A percentile compares a stretch with the other conserved stretches of the same genome.
These are phyloP conservation scores for Diachasmimorpha longicaudata DNA, from an alignment of 1,140 invertebrate genomes.

Conservation along the genomic window DNA sequence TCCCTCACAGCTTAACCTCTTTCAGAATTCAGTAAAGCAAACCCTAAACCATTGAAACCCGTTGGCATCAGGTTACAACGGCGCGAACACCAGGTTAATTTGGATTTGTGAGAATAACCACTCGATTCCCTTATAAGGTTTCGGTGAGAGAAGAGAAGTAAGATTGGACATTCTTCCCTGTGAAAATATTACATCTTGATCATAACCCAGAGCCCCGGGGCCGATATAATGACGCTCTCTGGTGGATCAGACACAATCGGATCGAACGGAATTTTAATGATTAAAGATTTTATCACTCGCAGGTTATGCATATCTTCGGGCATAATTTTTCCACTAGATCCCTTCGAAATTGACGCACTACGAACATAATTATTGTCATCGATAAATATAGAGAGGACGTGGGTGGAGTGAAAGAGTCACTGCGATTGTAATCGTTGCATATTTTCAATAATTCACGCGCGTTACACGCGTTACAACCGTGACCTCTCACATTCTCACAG, in stretches of 20 bases:
- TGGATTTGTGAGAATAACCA: constrained; percentile 33
- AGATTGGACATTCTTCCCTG: neutral
- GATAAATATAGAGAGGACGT: constrained; percentile 18
- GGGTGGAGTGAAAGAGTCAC: constrained; percentile 3
- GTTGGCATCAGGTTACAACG: constrained; percentile 35
- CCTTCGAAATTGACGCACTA: neutral
- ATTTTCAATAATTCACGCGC: neutral
- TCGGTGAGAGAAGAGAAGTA: neutral
- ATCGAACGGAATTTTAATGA: constrained; percentile 8
- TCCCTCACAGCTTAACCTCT: neutral
- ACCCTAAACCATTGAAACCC: neutral
- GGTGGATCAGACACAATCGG: neutral
- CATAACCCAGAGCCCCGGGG: neutral
- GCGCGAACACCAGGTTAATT: constrained; percentile 41
- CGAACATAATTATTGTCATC: constrained; percentile 17
- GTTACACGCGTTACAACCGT: neutral
- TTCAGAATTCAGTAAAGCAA: too few species aligned
- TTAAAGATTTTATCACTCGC: neutral
- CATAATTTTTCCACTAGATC: neutral
- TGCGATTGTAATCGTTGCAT: neutral
- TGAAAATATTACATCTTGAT: constrained; percentile 41
- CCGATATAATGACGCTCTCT: constrained; percentile 16
- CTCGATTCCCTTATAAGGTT: constrained; percentile 35
- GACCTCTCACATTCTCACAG: neutral
- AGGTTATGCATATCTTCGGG: neutral